Evolutionary conservation across 2,797 vertebrate species (phyloP).

Genomic region (Petrocephalus schoutedeni): DNA sequence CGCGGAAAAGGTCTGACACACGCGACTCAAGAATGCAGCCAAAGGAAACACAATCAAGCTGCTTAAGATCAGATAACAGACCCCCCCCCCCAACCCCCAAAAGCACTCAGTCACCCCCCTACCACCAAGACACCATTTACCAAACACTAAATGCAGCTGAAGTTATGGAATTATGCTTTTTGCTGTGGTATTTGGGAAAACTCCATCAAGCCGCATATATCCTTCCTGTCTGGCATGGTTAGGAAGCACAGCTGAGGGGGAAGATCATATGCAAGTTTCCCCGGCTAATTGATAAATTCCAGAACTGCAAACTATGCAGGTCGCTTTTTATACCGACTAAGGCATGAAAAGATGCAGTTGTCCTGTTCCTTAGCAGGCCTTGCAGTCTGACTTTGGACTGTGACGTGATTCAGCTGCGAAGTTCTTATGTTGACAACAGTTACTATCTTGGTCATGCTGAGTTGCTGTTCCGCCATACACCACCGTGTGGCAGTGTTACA

Average conservation of each 20-base stretch:
- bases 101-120: not conserved
- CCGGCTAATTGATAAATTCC: not conserved
- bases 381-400: not conserved
- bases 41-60: slow-evolving; percentile 23
- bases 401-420: not conserved
- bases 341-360: not conserved
- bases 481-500: slow-evolving; percentile 35
- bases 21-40: slow-evolving; percentile 15
- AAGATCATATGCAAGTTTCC: not conserved
- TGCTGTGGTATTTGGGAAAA: not conserved
- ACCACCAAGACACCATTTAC: slow-evolving; percentile 6
- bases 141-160: not conserved
- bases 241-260: not conserved
- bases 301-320: not conserved
- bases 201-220: not conserved
- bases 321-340: not conserved
- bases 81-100: not conserved
- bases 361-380: not conserved
- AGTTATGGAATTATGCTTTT: not conserved
- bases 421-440: not conserved
- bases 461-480: slow-evolving; percentile 25
- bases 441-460: not conserved
- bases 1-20: not conserved
- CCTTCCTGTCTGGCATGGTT: not conserved
- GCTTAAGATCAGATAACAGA: slow-evolving; percentile 15